phyloP scores from a whole-genome alignment of 1,140 invertebrate genomes.

The Leptinotarsa defecta region DNA sequence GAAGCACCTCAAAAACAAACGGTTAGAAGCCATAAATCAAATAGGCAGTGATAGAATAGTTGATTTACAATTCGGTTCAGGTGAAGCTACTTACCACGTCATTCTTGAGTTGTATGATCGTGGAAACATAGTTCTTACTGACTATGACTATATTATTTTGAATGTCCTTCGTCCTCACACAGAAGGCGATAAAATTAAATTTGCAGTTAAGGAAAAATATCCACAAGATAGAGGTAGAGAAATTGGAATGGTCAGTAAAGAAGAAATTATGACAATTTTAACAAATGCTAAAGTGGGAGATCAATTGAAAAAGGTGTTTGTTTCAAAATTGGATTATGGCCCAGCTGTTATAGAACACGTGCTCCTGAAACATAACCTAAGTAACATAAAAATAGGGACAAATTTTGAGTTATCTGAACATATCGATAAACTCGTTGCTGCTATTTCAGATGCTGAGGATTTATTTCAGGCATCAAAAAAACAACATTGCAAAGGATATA shows the following conservation, averaged over 20 bases:
- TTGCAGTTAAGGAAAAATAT: constrained; percentile 91
- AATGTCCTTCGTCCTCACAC: constrained; percentile 92
- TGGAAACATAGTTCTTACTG: constrained; percentile 95
- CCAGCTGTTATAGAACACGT: constrained; percentile 89
- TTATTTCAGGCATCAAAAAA: constrained; percentile 64
- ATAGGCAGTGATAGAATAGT: constrained; percentile 88
- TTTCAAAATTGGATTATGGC: constrained; percentile 85
- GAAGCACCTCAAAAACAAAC: constrained; percentile 96
- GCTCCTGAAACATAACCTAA: constrained; percentile 73
- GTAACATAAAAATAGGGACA: constrained; percentile 59
- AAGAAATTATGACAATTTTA: constrained; percentile 62
- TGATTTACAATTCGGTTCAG: constrained; percentile 91
- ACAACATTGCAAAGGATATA: constrained; percentile 69
- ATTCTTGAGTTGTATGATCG: constrained; percentile 96
- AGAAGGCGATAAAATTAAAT: constrained; percentile 90
- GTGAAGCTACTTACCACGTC: constrained; percentile 93
- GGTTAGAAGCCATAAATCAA: constrained; percentile 85
- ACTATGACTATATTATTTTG: constrained; percentile 88
- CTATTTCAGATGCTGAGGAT: constrained; percentile 72
- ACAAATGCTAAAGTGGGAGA: constrained; percentile 73
- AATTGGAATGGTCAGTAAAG: constrained; percentile 58
- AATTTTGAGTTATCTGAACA: constrained; percentile 71
- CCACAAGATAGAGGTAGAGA: constrained; percentile 76
- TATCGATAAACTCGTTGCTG: constrained; percentile 67
- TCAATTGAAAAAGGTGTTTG: constrained; percentile 83